Conservation (phyloP, 2,888 invertebrate species). For the Cheiracanthium punctorium region DNA sequence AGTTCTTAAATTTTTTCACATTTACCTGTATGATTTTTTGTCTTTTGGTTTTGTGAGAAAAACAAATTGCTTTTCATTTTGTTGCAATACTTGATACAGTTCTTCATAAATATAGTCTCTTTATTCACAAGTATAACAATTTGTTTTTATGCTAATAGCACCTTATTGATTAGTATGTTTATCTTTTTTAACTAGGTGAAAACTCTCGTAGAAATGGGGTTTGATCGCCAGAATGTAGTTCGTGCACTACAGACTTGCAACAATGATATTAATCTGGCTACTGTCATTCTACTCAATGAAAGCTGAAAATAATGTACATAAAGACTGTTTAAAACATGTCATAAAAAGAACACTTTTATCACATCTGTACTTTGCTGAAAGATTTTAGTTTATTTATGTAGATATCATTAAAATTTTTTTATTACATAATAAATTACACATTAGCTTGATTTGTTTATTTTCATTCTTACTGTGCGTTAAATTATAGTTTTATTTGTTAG, state of each 20-base stretch:
- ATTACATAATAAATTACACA: not conserved
- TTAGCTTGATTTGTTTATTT: not conserved
- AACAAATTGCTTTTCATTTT: too few species aligned
- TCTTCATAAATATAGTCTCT: too few species aligned
- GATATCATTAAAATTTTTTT: not conserved
- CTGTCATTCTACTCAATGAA: constrained; percentile 77
- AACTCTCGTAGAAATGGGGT: constrained; percentile 79
- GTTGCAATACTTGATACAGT: too few species aligned
- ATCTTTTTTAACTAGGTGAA: too few species aligned
- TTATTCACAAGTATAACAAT: too few species aligned
- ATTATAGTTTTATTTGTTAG: too few species aligned
- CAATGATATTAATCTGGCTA: constrained; percentile 78
- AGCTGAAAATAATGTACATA: constrained; percentile 67
- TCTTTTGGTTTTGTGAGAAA: too few species aligned
- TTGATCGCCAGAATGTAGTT: constrained; percentile 77
- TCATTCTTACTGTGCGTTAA: too few species aligned
- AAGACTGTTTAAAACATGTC: not conserved
- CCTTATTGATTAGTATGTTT: too few species aligned
- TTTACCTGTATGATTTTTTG: too few species aligned
- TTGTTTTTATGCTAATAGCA: too few species aligned
- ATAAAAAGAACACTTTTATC: not conserved
- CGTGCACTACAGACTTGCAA: constrained; percentile 77
- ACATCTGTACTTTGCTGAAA: not conserved
- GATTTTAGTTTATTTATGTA: constrained; percentile 9
- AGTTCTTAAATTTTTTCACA: too few species aligned